Conservation (phyloP, 1,140 invertebrate genomes). For the Triops longicaudatus region DNA sequence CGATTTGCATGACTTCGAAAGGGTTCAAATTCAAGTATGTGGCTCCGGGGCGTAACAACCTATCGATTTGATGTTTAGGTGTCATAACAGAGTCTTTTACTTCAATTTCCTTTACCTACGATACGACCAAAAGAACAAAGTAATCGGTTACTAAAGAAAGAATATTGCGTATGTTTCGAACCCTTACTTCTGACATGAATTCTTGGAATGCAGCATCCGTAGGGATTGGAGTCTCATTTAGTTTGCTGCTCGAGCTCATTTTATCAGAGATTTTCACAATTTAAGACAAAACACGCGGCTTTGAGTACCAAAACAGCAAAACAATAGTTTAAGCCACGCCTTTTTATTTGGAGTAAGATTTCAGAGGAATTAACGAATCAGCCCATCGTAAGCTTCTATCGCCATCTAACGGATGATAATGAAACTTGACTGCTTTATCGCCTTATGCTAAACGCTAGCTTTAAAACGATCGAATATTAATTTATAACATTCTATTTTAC, state of each 20-base stretch:
- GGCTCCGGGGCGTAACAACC: constrained; percentile 81
- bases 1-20: constrained; percentile 90
- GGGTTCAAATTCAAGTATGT: constrained; percentile 96
- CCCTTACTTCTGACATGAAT: neutral
- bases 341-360: no score
- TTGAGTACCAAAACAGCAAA: neutral
- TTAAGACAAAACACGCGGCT: neutral
- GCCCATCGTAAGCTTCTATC: no score
- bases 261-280: neutral
- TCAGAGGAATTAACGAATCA: no score
- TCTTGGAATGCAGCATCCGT: neutral
- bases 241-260: neutral
- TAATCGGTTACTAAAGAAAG: constrained; percentile 1
- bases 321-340: neutral
- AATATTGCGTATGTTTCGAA: neutral
- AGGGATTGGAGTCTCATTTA: neutral
- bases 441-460: no score
- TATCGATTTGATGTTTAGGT: constrained; percentile 88
- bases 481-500: no score
- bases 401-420: no score
- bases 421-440: no score
- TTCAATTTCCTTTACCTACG: constrained; percentile 89
- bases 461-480: no score
- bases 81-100: constrained; percentile 83
- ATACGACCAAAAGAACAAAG: neutral